Base-by-base conservation (phyloP, 2,113 vertebrate genomes). In the Numida meleagris region DNA sequence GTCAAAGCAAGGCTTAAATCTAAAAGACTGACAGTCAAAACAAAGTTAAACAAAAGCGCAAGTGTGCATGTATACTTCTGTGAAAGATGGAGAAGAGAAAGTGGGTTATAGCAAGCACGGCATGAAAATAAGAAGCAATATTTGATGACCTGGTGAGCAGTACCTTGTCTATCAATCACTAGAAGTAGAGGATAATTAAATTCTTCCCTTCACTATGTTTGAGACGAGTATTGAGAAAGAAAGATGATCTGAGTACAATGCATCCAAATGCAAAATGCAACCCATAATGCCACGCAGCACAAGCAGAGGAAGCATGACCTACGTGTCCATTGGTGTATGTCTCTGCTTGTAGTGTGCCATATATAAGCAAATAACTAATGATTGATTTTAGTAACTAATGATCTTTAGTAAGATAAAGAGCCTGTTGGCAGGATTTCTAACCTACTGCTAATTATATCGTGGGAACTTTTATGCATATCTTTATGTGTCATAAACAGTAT, bases 401-500 rank as follows among this genome's bases (percentile, higher is more conserved):
- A n/a, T n/a, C n/a, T n/a, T n/a, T n/a, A n/a, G n/a, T 38, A 70
- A 8, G 16, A 31, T 11, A 16, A 65, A 18, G 38, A 53, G 14
- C 23, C 34, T 71, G 36, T 43, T 79, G 58, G 61, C 34, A 76
- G 48, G 29, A 48, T 27, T 78, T 58, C n/a, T 48, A 71, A 78
- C 5, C 14, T 17, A n/a, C 10, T 73, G 4, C 21, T 79, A 20
- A n/a, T 75, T 79, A 43, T 80, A 33, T 4, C 53, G 36, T 9
- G 34, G 5, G 6, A 61, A 61, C 21, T 85, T 77, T 14, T 29
- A 18, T 38, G 82, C 27, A 40, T 78, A 15, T 8, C 19, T 1
- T 1, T 14, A 18, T 4, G 4, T 70, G 12, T 24, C 9, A 1
- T 43, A 42, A 48, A 51, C 5, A n/a, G 17, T 31, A 4, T 19